These are phyloP conservation scores for Eolophus roseicapilla DNA, from an alignment of 2,113 vertebrate species.

Conservation along the genomic window DNA sequence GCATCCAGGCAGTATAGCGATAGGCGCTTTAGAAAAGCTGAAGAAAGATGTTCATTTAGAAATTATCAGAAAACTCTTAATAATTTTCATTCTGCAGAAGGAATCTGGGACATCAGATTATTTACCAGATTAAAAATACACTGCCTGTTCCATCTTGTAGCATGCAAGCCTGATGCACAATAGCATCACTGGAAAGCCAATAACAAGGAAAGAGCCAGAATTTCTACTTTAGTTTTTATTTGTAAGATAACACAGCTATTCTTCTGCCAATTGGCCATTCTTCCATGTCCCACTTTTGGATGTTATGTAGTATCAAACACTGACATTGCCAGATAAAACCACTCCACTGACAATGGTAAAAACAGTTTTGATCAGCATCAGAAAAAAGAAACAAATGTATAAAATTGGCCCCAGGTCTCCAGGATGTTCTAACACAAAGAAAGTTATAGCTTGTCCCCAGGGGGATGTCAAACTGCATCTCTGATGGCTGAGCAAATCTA, in stretches of 20 bases:
- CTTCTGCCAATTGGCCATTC: neutral
- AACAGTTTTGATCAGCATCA: neutral
- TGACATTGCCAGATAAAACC: neutral
- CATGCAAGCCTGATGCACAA: neutral
- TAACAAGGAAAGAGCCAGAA: neutral
- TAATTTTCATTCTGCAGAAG: conserved; percentile 3
- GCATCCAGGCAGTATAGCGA: neutral
- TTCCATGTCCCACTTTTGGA: neutral
- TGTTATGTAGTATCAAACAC: neutral
- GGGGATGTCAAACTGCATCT: neutral
- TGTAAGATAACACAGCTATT: neutral
- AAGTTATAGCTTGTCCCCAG: neutral
- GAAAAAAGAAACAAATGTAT: neutral
- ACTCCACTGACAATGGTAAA: neutral
- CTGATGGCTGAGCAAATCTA: neutral
- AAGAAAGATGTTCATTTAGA: conserved; percentile 20
- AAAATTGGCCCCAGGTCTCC: neutral
- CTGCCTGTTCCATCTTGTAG: neutral
- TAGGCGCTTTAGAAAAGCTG: neutral
- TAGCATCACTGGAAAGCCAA: neutral
- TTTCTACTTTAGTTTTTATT: neutral
- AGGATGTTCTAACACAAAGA: neutral
- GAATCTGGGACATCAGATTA: conserved; percentile 7
- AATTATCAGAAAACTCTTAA: neutral
- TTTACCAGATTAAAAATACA: conserved; percentile 1